Evolutionary conservation across 2,113 vertebrate species (phyloP).

Genomic region (Dasyurus viverrinus): DNA sequence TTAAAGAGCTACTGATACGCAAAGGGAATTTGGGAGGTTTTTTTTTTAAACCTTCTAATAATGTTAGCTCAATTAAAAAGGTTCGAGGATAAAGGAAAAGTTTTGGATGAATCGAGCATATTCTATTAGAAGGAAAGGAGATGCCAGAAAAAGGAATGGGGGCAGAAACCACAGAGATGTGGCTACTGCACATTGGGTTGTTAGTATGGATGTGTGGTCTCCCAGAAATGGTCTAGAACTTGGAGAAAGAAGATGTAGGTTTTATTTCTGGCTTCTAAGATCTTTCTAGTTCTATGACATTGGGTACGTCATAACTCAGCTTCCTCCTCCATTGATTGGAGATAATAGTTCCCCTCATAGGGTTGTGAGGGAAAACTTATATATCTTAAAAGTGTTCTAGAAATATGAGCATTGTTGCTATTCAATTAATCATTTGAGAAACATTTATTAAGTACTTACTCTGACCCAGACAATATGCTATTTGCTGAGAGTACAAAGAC

Average conservation of each 20-base stretch:
- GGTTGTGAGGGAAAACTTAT: not conserved
- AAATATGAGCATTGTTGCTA: not conserved
- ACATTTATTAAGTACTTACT: not conserved
- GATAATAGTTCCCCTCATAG: not conserved
- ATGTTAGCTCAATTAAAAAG: constrained; percentile 87
- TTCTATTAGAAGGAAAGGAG: constrained; percentile 42
- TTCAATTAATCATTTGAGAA: not conserved
- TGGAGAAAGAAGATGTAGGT: not conserved
- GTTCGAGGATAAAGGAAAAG: constrained; percentile 75
- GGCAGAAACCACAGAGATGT: not conserved
- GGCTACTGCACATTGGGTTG: not conserved
- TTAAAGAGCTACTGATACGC: constrained; percentile 89
- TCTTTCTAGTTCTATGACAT: not conserved
- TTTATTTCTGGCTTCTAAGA: not conserved
- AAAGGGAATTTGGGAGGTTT: constrained; percentile 85
- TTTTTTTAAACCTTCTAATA: constrained; percentile 79
- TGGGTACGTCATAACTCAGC: not conserved
- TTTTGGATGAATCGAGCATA: constrained; percentile 78
- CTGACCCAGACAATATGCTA: not conserved
- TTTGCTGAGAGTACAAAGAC: not conserved
- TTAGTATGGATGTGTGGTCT: not conserved
- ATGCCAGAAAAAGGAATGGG: constrained; percentile 27
- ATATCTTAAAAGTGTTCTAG: not conserved
- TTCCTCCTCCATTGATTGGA: not conserved
- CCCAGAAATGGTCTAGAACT: not conserved